Evolutionary conservation across 1,140 invertebrate species (phyloP), one percentile per base, ranked within the genome.

Genomic region (Diorhabda carinulata): DNA sequence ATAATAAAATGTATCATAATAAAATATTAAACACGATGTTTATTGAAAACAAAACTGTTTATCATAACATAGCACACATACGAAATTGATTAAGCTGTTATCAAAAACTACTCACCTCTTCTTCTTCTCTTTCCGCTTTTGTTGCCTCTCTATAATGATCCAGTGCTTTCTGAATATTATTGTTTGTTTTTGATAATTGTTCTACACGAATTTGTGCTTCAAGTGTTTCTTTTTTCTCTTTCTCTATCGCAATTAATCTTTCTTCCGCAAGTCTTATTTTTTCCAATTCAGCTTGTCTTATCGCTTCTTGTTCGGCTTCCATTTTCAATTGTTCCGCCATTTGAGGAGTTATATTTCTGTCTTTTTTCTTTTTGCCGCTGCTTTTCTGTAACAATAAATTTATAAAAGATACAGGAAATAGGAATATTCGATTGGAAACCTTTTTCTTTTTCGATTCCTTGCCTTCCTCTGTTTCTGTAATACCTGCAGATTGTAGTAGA

Each of bases 291-390:
- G 71, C 73, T 56, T 69, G 43, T 43, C 70, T 74, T n/a, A 10
- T 43, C 42, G 64, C 71, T 61, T 82, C 82, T 62, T 81, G 78
- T 69, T 84, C 82, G 74, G 80, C 77, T 73, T 82, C 82, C 6
- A 82, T 76, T 25, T 79, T 79, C 44, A 80, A 61, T 52, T 82
- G 69, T 68, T 84, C 83, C 0, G 79, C 81, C 71, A 80, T 77
- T 70, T 84, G 82, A 9, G 80, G 79, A 73, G 82, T 80, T 43
- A 83, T 72, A 4, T 83, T 69, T 84, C 83, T 3, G 79, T 79
- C 5, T 81, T 72, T 72, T 84, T 84, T 75, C 83, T 74, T 58
- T 76, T 76, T 1, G 68, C 63, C 3, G 65, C 25, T 25, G 25
- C 47, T 52, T 52, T 52, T 52, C 47, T 52, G 4, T 3, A 52